phyloP scores from a whole-genome alignment of 2,888 invertebrate species.

The Heterodera filipjevi region DNA sequence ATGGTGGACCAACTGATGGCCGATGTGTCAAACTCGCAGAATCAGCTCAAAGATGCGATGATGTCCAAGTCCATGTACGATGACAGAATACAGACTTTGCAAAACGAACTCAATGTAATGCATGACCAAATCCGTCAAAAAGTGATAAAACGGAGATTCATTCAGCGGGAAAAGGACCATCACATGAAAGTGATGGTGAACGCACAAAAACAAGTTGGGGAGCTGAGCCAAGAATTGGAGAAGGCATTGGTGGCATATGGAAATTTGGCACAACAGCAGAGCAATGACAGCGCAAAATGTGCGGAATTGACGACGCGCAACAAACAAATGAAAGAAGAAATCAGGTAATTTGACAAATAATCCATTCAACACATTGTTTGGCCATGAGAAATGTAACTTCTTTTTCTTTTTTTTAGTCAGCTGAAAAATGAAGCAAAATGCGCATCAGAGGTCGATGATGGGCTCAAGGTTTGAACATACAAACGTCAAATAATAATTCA shows the following conservation, averaged over 20 bases:
- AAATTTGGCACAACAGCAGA: background rate
- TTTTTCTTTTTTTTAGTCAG: background rate
- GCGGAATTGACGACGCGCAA: background rate
- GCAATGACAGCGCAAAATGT: background rate
- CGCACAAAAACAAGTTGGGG: background rate
- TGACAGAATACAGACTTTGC: conserved; percentile 12
- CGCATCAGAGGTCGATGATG: conserved; percentile 1
- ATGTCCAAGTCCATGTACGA: background rate
- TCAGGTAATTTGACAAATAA: too few species aligned
- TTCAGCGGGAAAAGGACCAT: conserved; percentile 13
- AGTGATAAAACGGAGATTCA: background rate
- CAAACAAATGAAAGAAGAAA: conserved; percentile 10
- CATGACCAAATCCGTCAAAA: background rate
- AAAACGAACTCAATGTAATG: conserved; percentile 16
- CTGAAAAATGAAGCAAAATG: background rate
- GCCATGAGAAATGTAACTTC: too few species aligned
- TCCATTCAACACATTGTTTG: too few species aligned
- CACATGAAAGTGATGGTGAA: conserved; percentile 15
- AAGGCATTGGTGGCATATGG: conserved; percentile 4
- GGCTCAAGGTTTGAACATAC: background rate
- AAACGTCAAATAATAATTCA: too few species aligned
- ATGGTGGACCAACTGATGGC: conserved; percentile 8
- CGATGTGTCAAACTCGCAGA: background rate
- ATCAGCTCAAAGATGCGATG: conserved; percentile 16
- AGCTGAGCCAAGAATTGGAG: background rate